Conservation (phyloP, 2,888 invertebrate genomes). For the Phortica magna region DNA sequence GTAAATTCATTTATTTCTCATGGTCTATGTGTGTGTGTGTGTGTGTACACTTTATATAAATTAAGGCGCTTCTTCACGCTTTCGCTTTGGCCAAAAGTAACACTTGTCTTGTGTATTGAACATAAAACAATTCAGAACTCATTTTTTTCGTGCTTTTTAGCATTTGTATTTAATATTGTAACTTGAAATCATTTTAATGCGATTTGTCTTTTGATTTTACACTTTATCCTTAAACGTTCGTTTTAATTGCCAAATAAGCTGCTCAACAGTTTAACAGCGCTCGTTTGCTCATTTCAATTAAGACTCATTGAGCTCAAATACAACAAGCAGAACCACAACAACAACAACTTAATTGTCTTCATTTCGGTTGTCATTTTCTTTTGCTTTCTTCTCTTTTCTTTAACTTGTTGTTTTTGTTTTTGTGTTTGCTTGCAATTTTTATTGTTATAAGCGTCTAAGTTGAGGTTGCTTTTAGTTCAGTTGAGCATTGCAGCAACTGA, state of each 20-base stretch:
- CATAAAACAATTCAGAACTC: no score
- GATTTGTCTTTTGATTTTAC: no score
- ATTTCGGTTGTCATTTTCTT: background rate
- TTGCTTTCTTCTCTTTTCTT: background rate
- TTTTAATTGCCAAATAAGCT: background rate
- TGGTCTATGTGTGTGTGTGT: background rate
- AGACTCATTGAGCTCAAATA: background rate
- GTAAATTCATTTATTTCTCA: no score
- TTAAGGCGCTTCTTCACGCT: slow-evolving; percentile 3
- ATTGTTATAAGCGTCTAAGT: no score
- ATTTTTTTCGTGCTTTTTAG: no score
- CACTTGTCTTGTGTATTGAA: background rate
- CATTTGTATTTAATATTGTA: no score
- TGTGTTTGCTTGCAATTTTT: background rate
- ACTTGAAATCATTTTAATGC: no score
- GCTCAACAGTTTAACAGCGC: background rate
- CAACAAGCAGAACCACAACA: background rate
- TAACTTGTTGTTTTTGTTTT: background rate
- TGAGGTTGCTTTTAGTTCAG: no score
- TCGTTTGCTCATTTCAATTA: background rate
- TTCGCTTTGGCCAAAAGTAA: background rate
- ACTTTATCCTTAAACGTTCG: background rate
- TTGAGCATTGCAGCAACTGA: no score
- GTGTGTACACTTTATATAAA: background rate
- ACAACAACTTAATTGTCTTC: background rate